Conservation (phyloP, 2,797 vertebrate species). For the Trichosurus vulpecula region DNA sequence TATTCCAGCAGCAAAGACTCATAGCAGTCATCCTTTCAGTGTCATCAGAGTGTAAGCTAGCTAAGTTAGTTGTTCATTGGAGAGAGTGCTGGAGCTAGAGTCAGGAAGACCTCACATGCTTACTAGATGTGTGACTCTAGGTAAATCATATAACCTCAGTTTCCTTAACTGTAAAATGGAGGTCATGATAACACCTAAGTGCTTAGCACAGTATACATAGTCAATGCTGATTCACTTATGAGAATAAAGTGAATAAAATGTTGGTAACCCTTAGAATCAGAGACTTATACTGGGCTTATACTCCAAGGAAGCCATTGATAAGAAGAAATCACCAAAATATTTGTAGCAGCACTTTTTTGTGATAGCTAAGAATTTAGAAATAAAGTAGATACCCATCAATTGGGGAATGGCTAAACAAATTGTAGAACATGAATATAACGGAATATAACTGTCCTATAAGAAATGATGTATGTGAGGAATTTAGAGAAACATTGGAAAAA, state of each 20-base stretch:
- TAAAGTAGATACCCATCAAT: too few species aligned
- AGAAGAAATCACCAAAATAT: too few species aligned
- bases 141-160: not conserved
- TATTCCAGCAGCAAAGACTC: not conserved
- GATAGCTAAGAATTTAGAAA: too few species aligned
- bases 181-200: not conserved
- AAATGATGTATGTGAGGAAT: too few species aligned
- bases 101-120: not conserved
- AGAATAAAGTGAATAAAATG: not conserved
- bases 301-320: too few species aligned
- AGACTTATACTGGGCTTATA: too few species aligned
- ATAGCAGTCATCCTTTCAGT: not conserved
- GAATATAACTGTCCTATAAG: too few species aligned
- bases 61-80: not conserved
- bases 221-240: not conserved
- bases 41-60: not conserved
- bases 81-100: not conserved
- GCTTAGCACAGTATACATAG: not conserved
- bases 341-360: too few species aligned
- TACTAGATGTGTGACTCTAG: not conserved
- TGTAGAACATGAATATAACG: too few species aligned
- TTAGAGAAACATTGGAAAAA: too few species aligned
- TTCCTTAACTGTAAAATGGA: not conserved
- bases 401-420: too few species aligned
- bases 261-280: not conserved